Evolutionary conservation across 2,797 vertebrate genomes (phyloP).

Genomic region (Sparidentex hasta): DNA sequence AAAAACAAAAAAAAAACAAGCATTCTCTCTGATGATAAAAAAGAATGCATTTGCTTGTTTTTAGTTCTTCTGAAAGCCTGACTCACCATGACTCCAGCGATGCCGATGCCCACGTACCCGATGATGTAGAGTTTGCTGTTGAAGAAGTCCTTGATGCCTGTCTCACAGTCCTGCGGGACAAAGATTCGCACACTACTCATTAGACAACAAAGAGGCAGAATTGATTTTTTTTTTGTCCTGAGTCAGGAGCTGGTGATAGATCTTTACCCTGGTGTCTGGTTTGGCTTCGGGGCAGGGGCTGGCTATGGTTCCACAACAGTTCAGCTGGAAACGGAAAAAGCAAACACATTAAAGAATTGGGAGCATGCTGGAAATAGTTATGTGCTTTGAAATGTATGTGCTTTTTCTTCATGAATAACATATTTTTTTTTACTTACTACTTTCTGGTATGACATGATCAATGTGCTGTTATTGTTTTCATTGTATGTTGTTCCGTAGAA

Average conservation of each 20-base stretch:
- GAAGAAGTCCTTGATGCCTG: slow-evolving; percentile 90
- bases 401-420: background rate
- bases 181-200: slow-evolving; percentile 5
- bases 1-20: background rate
- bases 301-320: slow-evolving; percentile 78
- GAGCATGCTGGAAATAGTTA: no score
- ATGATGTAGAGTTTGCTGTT: slow-evolving; percentile 92
- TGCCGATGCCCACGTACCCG: slow-evolving; percentile 94
- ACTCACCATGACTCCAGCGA: slow-evolving; percentile 96
- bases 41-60: background rate
- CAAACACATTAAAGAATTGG: background rate
- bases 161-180: slow-evolving; percentile 88
- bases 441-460: slow-evolving; percentile 85
- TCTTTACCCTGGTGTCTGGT: slow-evolving; percentile 68
- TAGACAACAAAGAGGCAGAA: slow-evolving; percentile 3
- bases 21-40: background rate
- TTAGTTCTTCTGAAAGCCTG: background rate
- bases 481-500: slow-evolving; percentile 88
- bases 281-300: slow-evolving; percentile 47
- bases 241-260: slow-evolving; percentile 8
- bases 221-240: slow-evolving; percentile 2
- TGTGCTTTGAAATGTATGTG: no score
- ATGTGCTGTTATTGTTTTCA: slow-evolving; percentile 77
- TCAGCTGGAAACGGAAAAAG: slow-evolving; percentile 70
- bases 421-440: slow-evolving; percentile 83